These are phyloP conservation scores for Cryptomyrus ogoouensis DNA, from an alignment of 2,113 vertebrate species.

Conservation along the genomic window DNA sequence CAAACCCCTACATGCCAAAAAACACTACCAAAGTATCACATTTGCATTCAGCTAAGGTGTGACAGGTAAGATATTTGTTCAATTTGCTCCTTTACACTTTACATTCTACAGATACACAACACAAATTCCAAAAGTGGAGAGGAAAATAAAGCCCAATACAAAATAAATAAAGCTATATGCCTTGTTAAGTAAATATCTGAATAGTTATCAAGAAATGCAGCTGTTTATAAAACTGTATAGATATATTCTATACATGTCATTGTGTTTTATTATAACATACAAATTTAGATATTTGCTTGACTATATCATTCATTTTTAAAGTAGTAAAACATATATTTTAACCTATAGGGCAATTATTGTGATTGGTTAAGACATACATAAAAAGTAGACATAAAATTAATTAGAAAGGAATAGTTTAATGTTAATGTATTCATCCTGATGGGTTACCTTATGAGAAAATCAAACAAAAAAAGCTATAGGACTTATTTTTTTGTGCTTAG, in stretches of 20 bases:
- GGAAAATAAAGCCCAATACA: neutral
- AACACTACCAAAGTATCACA: neutral
- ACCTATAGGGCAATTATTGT: neutral
- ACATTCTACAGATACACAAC: neutral
- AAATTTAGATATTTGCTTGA: neutral
- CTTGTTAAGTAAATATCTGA: neutral
- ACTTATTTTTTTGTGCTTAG: neutral
- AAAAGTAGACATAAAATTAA: neutral
- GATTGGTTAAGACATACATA: neutral
- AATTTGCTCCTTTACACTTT: neutral
- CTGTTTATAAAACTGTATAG: neutral
- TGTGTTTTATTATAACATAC: neutral
- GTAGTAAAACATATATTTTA: too few relatives aligned
- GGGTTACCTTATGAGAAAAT: neutral
- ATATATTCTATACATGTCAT: neutral
- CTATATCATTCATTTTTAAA: neutral
- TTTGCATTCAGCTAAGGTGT: neutral
- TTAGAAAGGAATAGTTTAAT: neutral
- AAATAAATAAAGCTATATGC: neutral
- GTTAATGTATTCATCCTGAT: neutral
- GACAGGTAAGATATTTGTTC: neutral
- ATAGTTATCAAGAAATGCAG: neutral
- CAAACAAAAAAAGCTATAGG: neutral
- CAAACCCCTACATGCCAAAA: neutral
- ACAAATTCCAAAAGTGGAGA: neutral